Evolutionary conservation across 1,140 invertebrate species (phyloP).

Genomic region (Drosophila cardini): DNA sequence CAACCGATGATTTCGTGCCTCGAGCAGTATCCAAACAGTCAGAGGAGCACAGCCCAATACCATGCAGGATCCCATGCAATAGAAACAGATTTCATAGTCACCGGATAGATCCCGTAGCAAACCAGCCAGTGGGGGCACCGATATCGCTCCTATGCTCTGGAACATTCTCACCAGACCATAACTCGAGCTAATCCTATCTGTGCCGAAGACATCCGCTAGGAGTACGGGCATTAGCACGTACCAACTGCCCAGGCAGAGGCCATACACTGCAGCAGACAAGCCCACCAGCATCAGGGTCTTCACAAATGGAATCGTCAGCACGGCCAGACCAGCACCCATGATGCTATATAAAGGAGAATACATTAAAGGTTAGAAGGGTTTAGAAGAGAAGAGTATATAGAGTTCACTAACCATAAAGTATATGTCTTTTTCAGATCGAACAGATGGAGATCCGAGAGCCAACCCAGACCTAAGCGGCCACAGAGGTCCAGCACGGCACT

Average conservation of each 20-base stretch:
- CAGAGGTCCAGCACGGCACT: conserved; percentile 89
- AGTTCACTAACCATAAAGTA: conserved; percentile 87
- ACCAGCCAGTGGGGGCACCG: conserved; percentile 89
- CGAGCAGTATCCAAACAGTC: conserved; percentile 83
- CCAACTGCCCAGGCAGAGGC: conserved; percentile 90
- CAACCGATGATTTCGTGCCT: conserved; percentile 70
- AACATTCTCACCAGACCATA: conserved; percentile 91
- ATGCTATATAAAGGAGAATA: conserved; percentile 86
- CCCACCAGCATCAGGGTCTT: conserved; percentile 88
- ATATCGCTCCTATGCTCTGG: conserved; percentile 90
- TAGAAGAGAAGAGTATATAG: not conserved
- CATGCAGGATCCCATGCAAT: conserved; percentile 92
- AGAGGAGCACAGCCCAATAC: conserved; percentile 88
- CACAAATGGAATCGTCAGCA: conserved; percentile 88
- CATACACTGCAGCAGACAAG: conserved; percentile 87
- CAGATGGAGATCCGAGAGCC: conserved; percentile 89
- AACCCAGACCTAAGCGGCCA: conserved; percentile 89
- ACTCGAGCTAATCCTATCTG: conserved; percentile 89
- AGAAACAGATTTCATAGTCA: conserved; percentile 89
- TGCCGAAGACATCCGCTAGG: conserved; percentile 90
- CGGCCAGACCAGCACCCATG: conserved; percentile 88
- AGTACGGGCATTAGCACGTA: conserved; percentile 90
- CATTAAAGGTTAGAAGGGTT: not conserved
- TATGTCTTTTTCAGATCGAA: conserved; percentile 90
- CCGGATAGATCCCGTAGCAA: conserved; percentile 89